Percentiles rank a stretch among this genome's conserved stretches.
phyloP scores from a whole-genome alignment of 1,140 invertebrate species.

The Contarinia nasturtii region DNA sequence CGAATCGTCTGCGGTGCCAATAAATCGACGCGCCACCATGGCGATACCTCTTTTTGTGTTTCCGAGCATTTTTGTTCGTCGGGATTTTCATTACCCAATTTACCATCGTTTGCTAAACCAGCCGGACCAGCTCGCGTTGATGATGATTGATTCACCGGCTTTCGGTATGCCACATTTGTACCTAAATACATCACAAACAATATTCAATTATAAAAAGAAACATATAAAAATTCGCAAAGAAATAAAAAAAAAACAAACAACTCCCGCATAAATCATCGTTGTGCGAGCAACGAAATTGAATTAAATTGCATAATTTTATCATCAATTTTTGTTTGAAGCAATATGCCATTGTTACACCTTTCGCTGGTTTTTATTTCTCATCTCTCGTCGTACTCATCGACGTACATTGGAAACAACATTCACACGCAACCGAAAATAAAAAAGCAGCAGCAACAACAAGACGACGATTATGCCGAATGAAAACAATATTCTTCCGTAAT shows the following conservation, averaged over 20 bases:
- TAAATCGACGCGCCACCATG: constrained; percentile 83
- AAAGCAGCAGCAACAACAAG: no score
- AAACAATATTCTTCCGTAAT: no score
- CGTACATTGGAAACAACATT: no score
- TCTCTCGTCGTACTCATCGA: no score
- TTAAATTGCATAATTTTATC: constrained; percentile 1
- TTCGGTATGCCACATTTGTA: constrained; percentile 68
- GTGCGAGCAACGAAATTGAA: background rate
- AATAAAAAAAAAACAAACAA: background rate
- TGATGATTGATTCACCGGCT: constrained; percentile 77
- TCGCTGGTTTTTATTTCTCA: no score
- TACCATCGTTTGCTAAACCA: constrained; percentile 70
- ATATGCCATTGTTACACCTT: no score
- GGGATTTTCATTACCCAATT: constrained; percentile 53
- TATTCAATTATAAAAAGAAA: background rate
- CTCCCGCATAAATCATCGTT: no score
- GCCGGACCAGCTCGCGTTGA: constrained; percentile 63
- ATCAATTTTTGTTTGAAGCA: background rate
- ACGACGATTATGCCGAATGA: no score
- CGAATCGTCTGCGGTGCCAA: constrained; percentile 63
- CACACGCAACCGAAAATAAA: no score
- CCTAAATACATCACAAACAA: constrained; percentile 27
- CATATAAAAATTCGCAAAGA: background rate
- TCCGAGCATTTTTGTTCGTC: constrained; percentile 74
- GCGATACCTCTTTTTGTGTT: constrained; percentile 68